These are phyloP conservation scores for Tipula helvola DNA, from an alignment of 2,888 invertebrate genomes.

Conservation along the genomic window DNA sequence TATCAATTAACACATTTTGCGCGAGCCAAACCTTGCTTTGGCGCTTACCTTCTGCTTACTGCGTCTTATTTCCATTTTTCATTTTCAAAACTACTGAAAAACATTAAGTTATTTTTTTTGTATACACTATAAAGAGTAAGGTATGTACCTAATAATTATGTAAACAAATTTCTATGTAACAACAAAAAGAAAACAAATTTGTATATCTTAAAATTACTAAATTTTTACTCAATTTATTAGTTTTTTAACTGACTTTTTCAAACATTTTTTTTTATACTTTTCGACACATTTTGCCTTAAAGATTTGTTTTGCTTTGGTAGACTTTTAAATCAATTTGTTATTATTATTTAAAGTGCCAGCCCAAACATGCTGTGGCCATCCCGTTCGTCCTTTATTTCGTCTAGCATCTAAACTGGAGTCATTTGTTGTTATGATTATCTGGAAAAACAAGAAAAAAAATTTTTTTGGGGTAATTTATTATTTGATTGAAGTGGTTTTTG, in stretches of 20 bases:
- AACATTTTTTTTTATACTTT: not conserved
- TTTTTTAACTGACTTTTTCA: constrained; percentile 4
- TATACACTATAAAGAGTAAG: not conserved
- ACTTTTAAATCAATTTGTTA: not conserved
- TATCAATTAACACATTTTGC: too few species aligned
- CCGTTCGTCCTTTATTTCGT: constrained; percentile 67
- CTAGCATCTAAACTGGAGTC: not conserved
- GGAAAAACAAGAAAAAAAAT: not conserved
- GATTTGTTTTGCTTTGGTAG: not conserved
- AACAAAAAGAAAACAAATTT: not conserved
- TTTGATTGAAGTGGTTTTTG: not conserved
- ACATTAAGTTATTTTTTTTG: not conserved
- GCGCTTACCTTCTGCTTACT: not conserved
- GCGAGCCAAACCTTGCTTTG: too few species aligned
- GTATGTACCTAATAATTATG: not conserved
- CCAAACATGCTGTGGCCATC: constrained; percentile 97
- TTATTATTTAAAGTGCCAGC: constrained; percentile 58
- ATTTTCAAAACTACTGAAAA: not conserved
- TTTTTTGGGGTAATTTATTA: not conserved
- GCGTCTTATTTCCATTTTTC: not conserved
- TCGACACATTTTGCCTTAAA: not conserved
- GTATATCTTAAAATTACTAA: not conserved
- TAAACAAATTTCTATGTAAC: not conserved
- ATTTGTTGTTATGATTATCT: not conserved
- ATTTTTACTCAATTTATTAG: not conserved